phyloP scores from a whole-genome alignment of 2,888 invertebrate genomes.

The Strigamia maritima region DNA sequence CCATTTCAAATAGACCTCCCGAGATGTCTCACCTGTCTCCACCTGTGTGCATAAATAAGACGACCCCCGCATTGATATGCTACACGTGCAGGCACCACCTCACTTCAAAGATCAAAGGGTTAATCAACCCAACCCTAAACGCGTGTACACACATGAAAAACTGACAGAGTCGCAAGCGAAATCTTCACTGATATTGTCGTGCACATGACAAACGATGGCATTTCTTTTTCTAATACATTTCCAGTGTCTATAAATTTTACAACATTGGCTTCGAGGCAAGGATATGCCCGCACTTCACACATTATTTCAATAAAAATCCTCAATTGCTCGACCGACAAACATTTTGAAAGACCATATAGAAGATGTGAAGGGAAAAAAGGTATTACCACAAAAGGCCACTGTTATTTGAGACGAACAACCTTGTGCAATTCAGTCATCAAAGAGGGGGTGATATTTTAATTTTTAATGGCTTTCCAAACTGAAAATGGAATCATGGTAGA shows the following conservation, averaged over 20 bases:
- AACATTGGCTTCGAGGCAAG: background rate
- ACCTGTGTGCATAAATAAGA: slow-evolving; percentile 32
- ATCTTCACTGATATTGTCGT: slow-evolving; percentile 3
- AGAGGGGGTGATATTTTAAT: slow-evolving; percentile 22
- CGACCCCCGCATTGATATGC: slow-evolving; percentile 34
- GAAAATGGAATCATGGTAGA: slow-evolving; percentile 25
- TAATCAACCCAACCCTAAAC: slow-evolving; percentile 31
- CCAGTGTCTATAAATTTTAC: background rate
- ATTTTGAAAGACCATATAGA: background rate
- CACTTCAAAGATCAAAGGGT: slow-evolving; percentile 28
- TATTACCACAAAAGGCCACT: background rate
- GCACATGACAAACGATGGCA: background rate
- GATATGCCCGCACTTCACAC: slow-evolving; percentile 7
- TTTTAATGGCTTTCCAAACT: slow-evolving; percentile 19
- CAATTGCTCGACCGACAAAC: too few relatives aligned
- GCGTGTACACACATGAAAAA: slow-evolving; percentile 23
- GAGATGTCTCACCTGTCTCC: slow-evolving; percentile 34
- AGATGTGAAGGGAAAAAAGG: background rate
- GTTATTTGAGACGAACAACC: background rate
- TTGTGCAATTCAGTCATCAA: slow-evolving; percentile 8
- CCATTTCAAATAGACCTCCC: slow-evolving; percentile 26
- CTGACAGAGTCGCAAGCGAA: slow-evolving; percentile 1
- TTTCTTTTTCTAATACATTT: background rate
- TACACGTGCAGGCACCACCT: slow-evolving; percentile 31
- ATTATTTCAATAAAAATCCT: background rate